phyloP scores from a whole-genome alignment of 2,113 vertebrate species.

The Boleophthalmus pectinirostris region DNA sequence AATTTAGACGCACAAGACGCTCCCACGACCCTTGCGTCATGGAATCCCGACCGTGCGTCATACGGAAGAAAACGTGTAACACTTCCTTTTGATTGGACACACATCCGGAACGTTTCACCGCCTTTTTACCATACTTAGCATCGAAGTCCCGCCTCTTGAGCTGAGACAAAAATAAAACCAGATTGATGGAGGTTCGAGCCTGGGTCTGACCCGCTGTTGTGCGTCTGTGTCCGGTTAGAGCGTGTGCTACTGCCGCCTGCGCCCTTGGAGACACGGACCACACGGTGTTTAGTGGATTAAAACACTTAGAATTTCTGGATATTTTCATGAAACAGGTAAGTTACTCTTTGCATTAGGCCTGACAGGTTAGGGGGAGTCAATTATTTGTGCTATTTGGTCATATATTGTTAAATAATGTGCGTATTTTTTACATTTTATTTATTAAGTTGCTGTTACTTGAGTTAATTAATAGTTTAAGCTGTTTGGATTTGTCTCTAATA shows the following conservation, averaged over 20 bases:
- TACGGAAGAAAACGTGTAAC: slow-evolving; percentile 75
- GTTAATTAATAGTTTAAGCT: background rate
- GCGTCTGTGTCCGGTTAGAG: slow-evolving; percentile 43
- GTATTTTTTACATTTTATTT: background rate
- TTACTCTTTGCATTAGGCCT: slow-evolving; percentile 1
- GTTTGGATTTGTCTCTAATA: too few species aligned
- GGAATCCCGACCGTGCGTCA: slow-evolving; percentile 94
- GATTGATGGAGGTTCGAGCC: slow-evolving; percentile 38
- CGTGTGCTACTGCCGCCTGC: slow-evolving; percentile 35
- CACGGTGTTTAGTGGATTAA: slow-evolving; percentile 48
- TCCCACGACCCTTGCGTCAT: slow-evolving; percentile 85
- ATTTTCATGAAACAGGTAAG: slow-evolving; percentile 63
- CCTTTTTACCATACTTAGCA: slow-evolving; percentile 78
- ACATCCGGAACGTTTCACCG: slow-evolving; percentile 78
- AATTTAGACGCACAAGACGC: slow-evolving; percentile 85
- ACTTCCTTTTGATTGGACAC: slow-evolving; percentile 64
- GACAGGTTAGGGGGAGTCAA: background rate
- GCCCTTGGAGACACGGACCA: slow-evolving; percentile 34
- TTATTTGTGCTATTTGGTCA: background rate
- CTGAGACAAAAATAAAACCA: slow-evolving; percentile 68
- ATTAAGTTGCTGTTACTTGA: background rate
- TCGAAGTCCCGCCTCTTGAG: slow-evolving; percentile 47
- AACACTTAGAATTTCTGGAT: slow-evolving; percentile 43
- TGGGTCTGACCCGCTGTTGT: slow-evolving; percentile 43
- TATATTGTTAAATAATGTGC: background rate